Conservation (phyloP, 37 sponge, comb jelly and placozoan species). For the Beroe ovata region DNA sequence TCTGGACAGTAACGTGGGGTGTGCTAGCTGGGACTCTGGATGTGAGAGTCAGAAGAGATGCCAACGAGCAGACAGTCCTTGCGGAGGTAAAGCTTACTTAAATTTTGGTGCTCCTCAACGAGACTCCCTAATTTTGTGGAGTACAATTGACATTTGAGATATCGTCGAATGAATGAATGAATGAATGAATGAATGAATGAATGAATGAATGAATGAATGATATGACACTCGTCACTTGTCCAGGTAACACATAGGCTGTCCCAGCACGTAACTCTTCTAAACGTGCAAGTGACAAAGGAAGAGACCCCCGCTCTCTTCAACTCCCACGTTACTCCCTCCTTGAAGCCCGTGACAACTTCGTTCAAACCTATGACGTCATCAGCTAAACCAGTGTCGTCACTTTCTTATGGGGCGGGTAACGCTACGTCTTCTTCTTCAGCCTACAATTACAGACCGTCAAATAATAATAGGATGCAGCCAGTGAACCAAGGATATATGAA, state of each 20-base stretch:
- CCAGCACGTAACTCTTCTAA: conserved; percentile 38
- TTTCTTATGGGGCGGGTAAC: neutral
- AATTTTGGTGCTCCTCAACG: too few relatives aligned
- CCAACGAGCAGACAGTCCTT: conserved; percentile 57
- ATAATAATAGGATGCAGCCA: neutral
- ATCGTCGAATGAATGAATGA: too few relatives aligned
- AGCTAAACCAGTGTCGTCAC: neutral
- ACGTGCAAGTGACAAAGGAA: conserved; percentile 54
- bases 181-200: too few relatives aligned
- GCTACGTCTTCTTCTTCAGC: neutral
- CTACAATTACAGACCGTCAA: neutral
- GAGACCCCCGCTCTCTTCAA: conserved; percentile 61
- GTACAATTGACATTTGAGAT: too few relatives aligned
- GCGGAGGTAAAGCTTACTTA: conserved; percentile 54
- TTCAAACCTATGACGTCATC: neutral
- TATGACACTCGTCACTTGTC: too few relatives aligned
- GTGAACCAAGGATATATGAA: neutral
- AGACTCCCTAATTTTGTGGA: too few relatives aligned
- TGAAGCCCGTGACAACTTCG: neutral
- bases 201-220: too few relatives aligned
- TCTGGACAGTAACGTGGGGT: conserved; percentile 66
- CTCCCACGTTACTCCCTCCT: neutral
- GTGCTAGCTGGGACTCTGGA: conserved; percentile 54
- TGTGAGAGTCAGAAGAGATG: conserved; percentile 47
- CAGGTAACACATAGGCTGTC: conserved; percentile 61